phyloP scores from a whole-genome alignment of 2,888 invertebrate genomes.

The Latrodectus elegans region DNA sequence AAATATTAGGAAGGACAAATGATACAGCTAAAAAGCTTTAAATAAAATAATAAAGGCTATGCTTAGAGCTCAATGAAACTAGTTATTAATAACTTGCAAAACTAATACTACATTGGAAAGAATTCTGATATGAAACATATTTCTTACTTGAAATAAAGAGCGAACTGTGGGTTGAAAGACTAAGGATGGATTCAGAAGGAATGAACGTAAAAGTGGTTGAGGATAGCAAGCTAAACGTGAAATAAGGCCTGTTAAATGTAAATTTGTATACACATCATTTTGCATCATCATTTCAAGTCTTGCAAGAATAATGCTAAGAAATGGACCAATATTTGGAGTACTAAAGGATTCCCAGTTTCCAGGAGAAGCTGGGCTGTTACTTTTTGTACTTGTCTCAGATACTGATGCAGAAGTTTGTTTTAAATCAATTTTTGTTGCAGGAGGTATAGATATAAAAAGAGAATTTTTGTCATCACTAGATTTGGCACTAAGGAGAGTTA shows the following conservation, averaged over 20 bases:
- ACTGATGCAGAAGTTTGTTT: constrained; percentile 46
- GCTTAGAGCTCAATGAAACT: too few relatives aligned
- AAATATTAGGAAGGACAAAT: too few relatives aligned
- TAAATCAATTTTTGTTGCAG: constrained; percentile 52
- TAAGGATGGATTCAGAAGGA: constrained; percentile 88
- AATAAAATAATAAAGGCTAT: too few relatives aligned
- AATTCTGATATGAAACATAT: not conserved
- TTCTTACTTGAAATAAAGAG: constrained; percentile 88
- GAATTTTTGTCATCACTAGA: constrained; percentile 39
- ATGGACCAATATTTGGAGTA: constrained; percentile 79
- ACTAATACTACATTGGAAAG: too few relatives aligned
- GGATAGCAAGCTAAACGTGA: constrained; percentile 91
- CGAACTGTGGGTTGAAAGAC: constrained; percentile 92
- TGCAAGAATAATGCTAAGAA: constrained; percentile 86
- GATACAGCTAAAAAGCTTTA: too few relatives aligned
- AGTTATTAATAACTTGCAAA: too few relatives aligned
- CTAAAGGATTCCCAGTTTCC: constrained; percentile 64
- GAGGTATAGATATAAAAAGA: constrained; percentile 55
- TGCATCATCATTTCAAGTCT: constrained; percentile 89
- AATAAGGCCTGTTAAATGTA: constrained; percentile 90
- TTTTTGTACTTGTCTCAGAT: constrained; percentile 54
- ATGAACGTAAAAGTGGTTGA: constrained; percentile 89
- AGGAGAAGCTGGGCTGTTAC: constrained; percentile 60
- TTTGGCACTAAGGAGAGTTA: constrained; percentile 49
- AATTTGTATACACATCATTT: constrained; percentile 88